Percentiles rank a stretch among this genome's conserved stretches.
Evolutionary conservation across 2,797 vertebrate genomes (phyloP).

Genomic region (Acanthornis magna): DNA sequence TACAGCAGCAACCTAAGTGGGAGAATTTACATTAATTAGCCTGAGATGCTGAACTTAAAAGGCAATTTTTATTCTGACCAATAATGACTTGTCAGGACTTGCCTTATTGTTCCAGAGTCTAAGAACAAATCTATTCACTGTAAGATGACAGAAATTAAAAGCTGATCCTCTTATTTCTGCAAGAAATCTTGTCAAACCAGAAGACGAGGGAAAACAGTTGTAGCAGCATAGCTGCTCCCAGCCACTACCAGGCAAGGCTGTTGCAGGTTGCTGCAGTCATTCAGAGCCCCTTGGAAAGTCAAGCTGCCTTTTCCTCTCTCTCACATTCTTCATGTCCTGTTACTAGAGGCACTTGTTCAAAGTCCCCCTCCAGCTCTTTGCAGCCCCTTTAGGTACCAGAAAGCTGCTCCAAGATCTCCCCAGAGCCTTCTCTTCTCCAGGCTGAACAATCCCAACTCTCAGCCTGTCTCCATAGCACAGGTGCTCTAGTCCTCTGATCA

Average conservation of each 20-base stretch:
- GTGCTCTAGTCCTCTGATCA: not conserved
- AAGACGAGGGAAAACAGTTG: not conserved
- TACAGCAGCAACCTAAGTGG: not conserved
- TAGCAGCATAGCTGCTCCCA: not conserved
- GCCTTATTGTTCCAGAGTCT: constrained; percentile 25
- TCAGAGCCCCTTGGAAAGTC: not conserved
- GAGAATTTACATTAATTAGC: constrained; percentile 33
- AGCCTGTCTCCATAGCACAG: not conserved
- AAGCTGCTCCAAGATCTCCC: not conserved
- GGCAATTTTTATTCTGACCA: constrained; percentile 51
- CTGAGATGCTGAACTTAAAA: constrained; percentile 35
- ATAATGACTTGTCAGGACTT: not conserved
- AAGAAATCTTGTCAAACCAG: constrained; percentile 1
- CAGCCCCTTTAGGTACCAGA: not conserved
- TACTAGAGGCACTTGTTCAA: not conserved
- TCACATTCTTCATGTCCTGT: not conserved
- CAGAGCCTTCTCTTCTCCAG: not conserved
- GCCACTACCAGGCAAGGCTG: not conserved
- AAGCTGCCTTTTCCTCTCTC: not conserved
- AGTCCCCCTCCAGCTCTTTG: not conserved
- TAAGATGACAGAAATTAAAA: constrained; percentile 13
- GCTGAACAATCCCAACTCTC: not conserved
- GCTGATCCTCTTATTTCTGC: constrained; percentile 10
- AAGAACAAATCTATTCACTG: constrained; percentile 12
- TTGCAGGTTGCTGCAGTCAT: not conserved